Base-by-base conservation (phyloP, 2,888 invertebrate species). In the Bursaphelenchus okinawaensis region DNA sequence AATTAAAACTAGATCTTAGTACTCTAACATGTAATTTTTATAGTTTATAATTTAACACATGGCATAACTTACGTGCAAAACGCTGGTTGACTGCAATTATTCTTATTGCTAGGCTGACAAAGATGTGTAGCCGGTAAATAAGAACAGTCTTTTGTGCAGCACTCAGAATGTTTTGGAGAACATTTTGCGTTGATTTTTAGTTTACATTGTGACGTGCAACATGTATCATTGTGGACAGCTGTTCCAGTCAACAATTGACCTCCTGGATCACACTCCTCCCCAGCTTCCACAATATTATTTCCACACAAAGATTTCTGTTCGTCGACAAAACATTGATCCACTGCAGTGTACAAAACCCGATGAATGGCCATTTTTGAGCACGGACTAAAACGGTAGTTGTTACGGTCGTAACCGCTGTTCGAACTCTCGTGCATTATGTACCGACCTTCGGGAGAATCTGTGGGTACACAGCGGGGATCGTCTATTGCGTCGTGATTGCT, bases 201-300 rank as follows among this genome's bases (percentile, higher is more conserved):
- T n/a, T 51, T 55, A 40, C 71, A 74, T 19, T 58, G 50, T 3
- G 28, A 26, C 19, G 71, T 68, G 55, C 70, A 70, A 55, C 70
- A 70, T 7, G 28, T 61, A 55, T 70, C 72, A 27, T 29, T 51
- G 22, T 23, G 51, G 19, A 9, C 20, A 22, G 26, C 62, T 20
- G 19, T 20, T 57, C 55, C 69, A 16, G 54, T 26, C 24, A 68
- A 23, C 27, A 68, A 20, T n/a, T 67, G 58, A 16, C 73, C 63
- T 16, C 72, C 73, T 16, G 66, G 19, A 56, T 73, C 73, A 51
- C 73, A 73, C 51, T 73, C 60, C 52, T 73, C 73, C 26, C 72
- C 72, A n/a, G 40, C 54, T 56, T 73, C 73, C 16, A 75, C 50
- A 29, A 73, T 67, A 16, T 75, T 75, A 62, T 73, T 73, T 22